phyloP scores from a whole-genome alignment of 2,113 vertebrate genomes.

The Shinisaurus crocodilurus region DNA sequence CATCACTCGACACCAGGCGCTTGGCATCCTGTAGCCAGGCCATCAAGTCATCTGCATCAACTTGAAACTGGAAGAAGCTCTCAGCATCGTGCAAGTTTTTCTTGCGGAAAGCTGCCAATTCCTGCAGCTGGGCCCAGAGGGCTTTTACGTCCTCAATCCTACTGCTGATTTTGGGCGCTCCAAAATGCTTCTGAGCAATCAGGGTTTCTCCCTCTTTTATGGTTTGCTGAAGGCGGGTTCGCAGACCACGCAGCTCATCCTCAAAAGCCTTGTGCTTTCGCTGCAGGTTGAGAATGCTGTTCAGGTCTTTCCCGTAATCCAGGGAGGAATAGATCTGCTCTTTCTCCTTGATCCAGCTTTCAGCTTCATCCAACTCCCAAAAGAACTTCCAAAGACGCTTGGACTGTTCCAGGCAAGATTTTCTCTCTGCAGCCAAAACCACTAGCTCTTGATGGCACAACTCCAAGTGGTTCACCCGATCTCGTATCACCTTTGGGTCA shows the following conservation, averaged over 20 bases:
- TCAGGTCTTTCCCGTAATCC: conserved; percentile 95
- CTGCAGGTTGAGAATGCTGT: conserved; percentile 88
- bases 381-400: conserved; percentile 92
- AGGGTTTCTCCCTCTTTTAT: conserved; percentile 82
- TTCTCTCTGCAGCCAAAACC: conserved; percentile 82
- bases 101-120: conserved; percentile 88
- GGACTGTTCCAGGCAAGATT: conserved; percentile 88
- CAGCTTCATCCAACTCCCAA: conserved; percentile 92
- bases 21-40: conserved; percentile 86
- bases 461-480: conserved; percentile 90
- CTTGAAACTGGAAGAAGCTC: conserved; percentile 95
- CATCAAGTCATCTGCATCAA: conserved; percentile 89
- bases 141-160: conserved; percentile 77
- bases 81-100: conserved; percentile 88
- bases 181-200: conserved; percentile 81
- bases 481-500: conserved; percentile 92
- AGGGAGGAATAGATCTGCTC: conserved; percentile 94
- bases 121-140: conserved; percentile 92
- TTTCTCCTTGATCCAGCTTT: conserved; percentile 96
- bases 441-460: conserved; percentile 88
- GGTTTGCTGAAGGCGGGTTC: conserved; percentile 78
- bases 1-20: conserved; percentile 82
- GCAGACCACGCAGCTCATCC: conserved; percentile 87
- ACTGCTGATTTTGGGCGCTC: conserved; percentile 78
- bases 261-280: conserved; percentile 93